Percentiles rank a stretch among this genome's conserved stretches.
These are phyloP conservation scores for Microcebus murinus DNA, from an alignment of 2,113 vertebrate species.

Conservation along the genomic window DNA sequence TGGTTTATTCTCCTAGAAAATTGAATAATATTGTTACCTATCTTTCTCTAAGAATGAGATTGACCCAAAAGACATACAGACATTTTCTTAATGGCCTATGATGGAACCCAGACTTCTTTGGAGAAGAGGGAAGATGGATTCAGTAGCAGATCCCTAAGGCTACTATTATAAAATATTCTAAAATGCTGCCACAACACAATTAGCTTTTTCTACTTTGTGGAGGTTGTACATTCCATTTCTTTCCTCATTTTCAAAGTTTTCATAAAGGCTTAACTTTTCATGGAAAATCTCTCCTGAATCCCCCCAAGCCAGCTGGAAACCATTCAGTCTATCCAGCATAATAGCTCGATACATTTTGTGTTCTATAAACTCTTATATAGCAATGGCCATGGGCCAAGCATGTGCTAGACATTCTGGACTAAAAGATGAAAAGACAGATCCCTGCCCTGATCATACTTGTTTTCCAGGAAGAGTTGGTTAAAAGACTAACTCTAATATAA, in stretches of 20 bases:
- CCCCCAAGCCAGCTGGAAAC: not conserved
- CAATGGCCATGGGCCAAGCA: not conserved
- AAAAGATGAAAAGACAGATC: not conserved
- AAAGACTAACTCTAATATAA: not conserved
- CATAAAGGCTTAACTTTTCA: not conserved
- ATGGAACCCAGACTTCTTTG: not conserved
- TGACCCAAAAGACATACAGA: not conserved
- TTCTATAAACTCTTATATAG: not conserved
- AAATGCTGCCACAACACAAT: slow-evolving; percentile 23
- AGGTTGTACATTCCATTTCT: not conserved
- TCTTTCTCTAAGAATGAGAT: not conserved
- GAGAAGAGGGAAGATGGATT: not conserved
- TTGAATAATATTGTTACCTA: not conserved
- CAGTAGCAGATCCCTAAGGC: not conserved
- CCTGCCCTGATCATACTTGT: not conserved
- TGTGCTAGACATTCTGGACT: not conserved
- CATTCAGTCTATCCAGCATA: not conserved
- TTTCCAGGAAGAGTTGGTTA: not conserved
- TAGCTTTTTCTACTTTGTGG: not conserved
- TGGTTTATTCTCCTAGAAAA: not conserved
- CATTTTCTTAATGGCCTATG: not conserved
- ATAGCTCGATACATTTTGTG: not conserved
- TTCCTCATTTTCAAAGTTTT: not conserved
- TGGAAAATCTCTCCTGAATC: not conserved
- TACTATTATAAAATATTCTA: not conserved